phyloP scores from a whole-genome alignment of 2,797 vertebrate species.

The Ceyx erithaca region DNA sequence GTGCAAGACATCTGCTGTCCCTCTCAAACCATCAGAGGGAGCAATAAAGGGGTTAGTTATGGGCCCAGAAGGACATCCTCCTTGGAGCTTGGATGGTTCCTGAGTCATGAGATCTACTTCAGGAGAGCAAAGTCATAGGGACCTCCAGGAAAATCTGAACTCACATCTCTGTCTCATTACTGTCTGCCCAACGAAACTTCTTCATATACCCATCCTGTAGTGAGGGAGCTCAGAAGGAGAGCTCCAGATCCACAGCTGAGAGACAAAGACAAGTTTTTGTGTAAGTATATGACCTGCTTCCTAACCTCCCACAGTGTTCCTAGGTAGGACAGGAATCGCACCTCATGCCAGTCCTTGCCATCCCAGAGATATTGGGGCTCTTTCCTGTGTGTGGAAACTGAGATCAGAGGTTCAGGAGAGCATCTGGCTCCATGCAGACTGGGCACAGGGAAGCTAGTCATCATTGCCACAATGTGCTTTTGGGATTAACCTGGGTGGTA shows the following conservation, averaged over 20 bases:
- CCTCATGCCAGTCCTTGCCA: neutral
- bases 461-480: neutral
- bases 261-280: neutral
- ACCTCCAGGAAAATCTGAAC: neutral
- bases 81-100: neutral
- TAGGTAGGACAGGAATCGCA: neutral
- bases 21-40: neutral
- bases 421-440: neutral
- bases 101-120: neutral
- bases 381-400: neutral
- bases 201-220: neutral
- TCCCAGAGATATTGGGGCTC: neutral
- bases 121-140: neutral
- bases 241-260: neutral
- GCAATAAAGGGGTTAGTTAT: neutral
- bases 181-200: neutral
- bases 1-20: neutral
- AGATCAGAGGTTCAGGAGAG: neutral
- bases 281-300: neutral
- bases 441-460: neutral
- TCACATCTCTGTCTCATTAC: neutral
- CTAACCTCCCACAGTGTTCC: neutral
- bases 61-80: neutral
- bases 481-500: accelerated
- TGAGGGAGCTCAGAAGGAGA: neutral